Evolutionary conservation across 1,140 invertebrate genomes (phyloP), one percentile per base, ranked within the genome.

Genomic region (Epicauta chinensis): DNA sequence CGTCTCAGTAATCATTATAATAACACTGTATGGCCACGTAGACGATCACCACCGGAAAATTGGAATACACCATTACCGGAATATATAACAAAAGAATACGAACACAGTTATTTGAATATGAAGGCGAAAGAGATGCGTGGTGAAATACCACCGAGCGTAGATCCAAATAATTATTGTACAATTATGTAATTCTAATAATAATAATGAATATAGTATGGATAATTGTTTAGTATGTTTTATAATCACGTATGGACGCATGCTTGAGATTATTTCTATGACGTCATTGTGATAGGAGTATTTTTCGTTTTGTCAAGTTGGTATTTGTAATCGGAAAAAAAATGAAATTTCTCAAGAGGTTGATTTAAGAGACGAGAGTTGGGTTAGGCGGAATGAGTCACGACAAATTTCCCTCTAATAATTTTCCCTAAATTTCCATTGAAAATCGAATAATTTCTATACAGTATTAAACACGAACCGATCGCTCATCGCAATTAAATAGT

Each of bases 1-100:
- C 72, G 91, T 56, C 64, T 91, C 43, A 65, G 66, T 32, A 74
- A 77, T 1, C 86, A 91, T 67, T 80, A 79, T 56, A 63, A 61
- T 11, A 93, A 94, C 71, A 74, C 86, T 64, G 76, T 84, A 12
- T 94, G 91, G 91, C 73, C 81, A 59, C 84, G 80, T 63, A 74
- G 91, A 40, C 73, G 77, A n/a, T 58, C 72, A 46, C 89, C 89
- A 5, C 90, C 90, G 3, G 64, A 71, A 51, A 81, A 91, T 66
- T 94, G 90, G 90, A 79, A 81, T 55, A 75, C 74, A 50, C 86
- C 86, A 3, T 67, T 93, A 53, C 89, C 90, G 4, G 79, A 86
- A 15, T 84, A 82, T 78, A 72, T 90, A 64, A 60, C 71, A 14
- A 78, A 88, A 59, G 72, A 79, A 61, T 78, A 83, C 55, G 73